Conservation (phyloP, 2,113 vertebrate species). For the pig (Sus scrofa) region T2T-Sscrofa CM000815.6:100628001-100628500, state of each 20-base stretch:
- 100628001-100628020: slow-evolving; percentile 97
- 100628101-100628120: too few relatives aligned
- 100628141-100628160: too few relatives aligned
- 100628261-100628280: neutral
- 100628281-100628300: neutral
- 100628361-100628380: neutral
- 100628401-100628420: neutral
- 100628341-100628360: neutral
- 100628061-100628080: slow-evolving; percentile 91
- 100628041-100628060: slow-evolving; percentile 98
- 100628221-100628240: neutral
- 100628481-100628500: neutral
- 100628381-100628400: neutral
- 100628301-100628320: neutral
- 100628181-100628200: too few relatives aligned
- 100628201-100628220: too few relatives aligned
- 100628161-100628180: too few relatives aligned
- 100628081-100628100: neutral
- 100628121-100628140: neutral
- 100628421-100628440: neutral
- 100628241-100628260: neutral
- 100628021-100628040: slow-evolving; percentile 99
- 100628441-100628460: neutral
- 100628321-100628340: neutral
- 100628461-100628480: neutral